phyloP scores from a whole-genome alignment of 2,797 vertebrate genomes.

The Thripadectes ignobilis region DNA sequence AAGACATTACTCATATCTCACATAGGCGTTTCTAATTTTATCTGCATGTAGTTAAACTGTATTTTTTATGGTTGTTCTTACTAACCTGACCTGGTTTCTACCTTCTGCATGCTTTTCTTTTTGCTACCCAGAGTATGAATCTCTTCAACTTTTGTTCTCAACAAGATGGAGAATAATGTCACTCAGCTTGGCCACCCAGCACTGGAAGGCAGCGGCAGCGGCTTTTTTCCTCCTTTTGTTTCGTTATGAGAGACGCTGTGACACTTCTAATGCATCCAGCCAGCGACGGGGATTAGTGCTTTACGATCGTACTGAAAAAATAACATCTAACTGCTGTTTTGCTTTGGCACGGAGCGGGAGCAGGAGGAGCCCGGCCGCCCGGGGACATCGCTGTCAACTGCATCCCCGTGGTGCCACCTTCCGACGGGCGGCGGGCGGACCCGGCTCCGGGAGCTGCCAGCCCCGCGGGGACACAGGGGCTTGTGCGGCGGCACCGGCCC shows the following conservation, averaged over 20 bases:
- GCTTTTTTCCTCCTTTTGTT: background rate
- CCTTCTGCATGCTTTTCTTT: background rate
- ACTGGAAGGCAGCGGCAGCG: background rate
- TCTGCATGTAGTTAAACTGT: background rate
- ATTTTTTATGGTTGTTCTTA: background rate
- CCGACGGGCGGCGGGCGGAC: background rate
- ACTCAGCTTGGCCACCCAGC: background rate
- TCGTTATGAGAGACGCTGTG: rapidly evolving
- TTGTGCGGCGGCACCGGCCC: rapidly evolving
- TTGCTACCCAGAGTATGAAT: background rate
- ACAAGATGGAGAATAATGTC: background rate
- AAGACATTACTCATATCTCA: background rate
- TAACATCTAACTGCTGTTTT: background rate
- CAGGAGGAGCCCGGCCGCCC: background rate
- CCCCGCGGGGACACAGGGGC: background rate
- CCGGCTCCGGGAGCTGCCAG: rapidly evolving
- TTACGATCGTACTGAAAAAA: background rate
- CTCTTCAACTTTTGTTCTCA: background rate
- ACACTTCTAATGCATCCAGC: background rate
- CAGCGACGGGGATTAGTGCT: background rate
- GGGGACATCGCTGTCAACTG: background rate
- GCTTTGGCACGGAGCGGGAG: background rate
- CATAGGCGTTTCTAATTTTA: background rate
- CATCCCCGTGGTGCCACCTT: constrained; percentile 42
- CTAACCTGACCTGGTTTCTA: background rate